phyloP scores from a whole-genome alignment of 2,888 invertebrate genomes.

The Conomelus anceps region DNA sequence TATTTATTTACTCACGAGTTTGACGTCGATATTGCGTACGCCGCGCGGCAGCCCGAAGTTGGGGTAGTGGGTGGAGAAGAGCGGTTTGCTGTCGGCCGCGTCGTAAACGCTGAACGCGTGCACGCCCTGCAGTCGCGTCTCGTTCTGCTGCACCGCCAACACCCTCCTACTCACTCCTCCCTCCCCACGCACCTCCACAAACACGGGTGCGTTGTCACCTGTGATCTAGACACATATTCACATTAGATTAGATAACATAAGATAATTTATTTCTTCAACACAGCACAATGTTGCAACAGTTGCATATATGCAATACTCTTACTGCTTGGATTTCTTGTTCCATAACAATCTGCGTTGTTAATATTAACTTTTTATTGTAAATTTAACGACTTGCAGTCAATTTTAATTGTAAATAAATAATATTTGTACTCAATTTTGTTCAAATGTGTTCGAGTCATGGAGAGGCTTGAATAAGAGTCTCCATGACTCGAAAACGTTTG shows the following conservation, averaged over 20 bases:
- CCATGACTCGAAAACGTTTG: too few relatives aligned
- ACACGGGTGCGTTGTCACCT: constrained; percentile 41
- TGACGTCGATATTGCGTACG: constrained; percentile 39
- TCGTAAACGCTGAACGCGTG: constrained; percentile 63
- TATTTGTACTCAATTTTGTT: too few relatives aligned
- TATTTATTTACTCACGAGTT: constrained; percentile 45
- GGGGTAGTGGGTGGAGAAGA: constrained; percentile 71
- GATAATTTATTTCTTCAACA: not conserved
- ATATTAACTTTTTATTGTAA: too few relatives aligned
- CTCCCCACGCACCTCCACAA: constrained; percentile 39
- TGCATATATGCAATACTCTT: too few relatives aligned
- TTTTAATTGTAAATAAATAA: too few relatives aligned
- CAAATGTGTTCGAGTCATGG: too few relatives aligned
- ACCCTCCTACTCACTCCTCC: constrained; percentile 39
- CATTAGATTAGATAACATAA: not conserved
- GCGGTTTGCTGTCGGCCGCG: constrained; percentile 52
- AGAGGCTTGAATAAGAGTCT: too few relatives aligned
- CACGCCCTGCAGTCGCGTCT: constrained; percentile 61
- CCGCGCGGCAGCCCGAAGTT: constrained; percentile 64
- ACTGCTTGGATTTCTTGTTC: too few relatives aligned
- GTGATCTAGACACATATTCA: constrained; percentile 32
- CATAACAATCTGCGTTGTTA: too few relatives aligned
- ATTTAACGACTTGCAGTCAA: too few relatives aligned
- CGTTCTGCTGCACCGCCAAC: constrained; percentile 55
- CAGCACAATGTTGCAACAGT: too few relatives aligned